Percentiles rank a stretch among this genome's conserved stretches.
These are phyloP conservation scores for Pogoniulus pusillus DNA, from an alignment of 2,797 vertebrate genomes.

Conservation along the genomic window DNA sequence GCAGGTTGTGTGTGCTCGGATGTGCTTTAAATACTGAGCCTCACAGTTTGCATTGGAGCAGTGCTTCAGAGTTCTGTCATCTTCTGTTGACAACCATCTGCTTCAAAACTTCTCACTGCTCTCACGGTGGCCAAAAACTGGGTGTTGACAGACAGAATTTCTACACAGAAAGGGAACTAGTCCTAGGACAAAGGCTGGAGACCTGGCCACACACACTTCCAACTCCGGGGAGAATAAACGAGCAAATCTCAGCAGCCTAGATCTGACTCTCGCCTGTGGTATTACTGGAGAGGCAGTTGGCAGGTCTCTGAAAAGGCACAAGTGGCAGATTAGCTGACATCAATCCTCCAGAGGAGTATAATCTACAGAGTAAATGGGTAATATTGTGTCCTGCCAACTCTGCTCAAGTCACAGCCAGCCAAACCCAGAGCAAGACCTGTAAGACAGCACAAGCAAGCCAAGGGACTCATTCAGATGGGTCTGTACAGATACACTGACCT, in stretches of 20 bases:
- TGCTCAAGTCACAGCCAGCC: background rate
- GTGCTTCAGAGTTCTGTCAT: conserved; percentile 20
- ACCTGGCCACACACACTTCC: background rate
- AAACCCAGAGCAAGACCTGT: background rate
- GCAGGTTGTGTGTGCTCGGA: background rate
- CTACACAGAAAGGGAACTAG: conserved; percentile 12
- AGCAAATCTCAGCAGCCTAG: background rate
- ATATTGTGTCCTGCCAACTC: conserved; percentile 9
- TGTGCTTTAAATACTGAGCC: conserved; percentile 23
- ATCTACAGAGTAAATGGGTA: conserved; percentile 26
- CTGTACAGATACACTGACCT: background rate
- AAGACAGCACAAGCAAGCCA: background rate
- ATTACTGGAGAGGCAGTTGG: background rate
- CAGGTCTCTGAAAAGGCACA: background rate
- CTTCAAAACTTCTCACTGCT: background rate
- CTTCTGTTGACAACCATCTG: conserved; percentile 41
- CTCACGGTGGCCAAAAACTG: conserved; percentile 2
- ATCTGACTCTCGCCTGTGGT: background rate
- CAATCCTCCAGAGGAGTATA: conserved; percentile 6
- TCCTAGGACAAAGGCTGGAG: conserved; percentile 15
- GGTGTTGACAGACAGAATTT: background rate
- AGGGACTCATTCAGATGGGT: background rate
- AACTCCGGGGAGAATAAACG: background rate
- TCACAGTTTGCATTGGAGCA: conserved; percentile 15
- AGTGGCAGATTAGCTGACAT: conserved; percentile 4